Base-by-base conservation (phyloP, 92 coral and sea anemone genomes). In the Pocillopora grandis region DNA sequence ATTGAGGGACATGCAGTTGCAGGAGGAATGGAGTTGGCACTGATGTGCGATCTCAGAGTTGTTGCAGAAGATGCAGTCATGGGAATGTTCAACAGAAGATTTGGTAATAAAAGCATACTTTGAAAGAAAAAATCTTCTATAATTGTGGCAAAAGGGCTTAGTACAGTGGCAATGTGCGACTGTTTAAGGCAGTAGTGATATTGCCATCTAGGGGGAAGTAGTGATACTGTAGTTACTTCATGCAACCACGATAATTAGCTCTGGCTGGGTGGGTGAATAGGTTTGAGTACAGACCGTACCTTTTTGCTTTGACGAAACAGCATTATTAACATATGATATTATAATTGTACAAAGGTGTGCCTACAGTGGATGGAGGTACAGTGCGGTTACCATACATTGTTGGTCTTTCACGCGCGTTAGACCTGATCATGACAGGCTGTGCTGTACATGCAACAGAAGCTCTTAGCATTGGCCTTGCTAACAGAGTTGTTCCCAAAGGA, bases 81-180 rank as follows among this genome's bases (percentile, higher is more conserved):
- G 97, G 98, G 98, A 31, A 89, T 92, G 85, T 93, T 93, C 62
- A 95, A 95, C 84, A 87, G 98, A 79, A 84, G 98, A 92, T 95
- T 91, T 91, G 97, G 97, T 95, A 90, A 64, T 75, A 27, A 27
- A 27, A 27, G 23, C 23, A 23, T 27, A 27, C 27, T 0, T 27
- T 27, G 27, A 27, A 27, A 27, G 27, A 27, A 27, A 27, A 27
- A 27, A 27, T 27, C 27, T 27, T 27, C 27, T 27, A 27, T 27
- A 27, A 27, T 27, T 27, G 27, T 27, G 27, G 27, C 27, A 27
- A 27, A 27, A 27, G 27, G 27, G 27, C 27, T 27, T 27, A 27
- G 27, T 27, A 27, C 27, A 27, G 27, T 27, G 27, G 27, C 27
- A 27, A 27, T 27, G 27, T 27, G 27, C 27, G 27, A 1, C 27